Percentiles rank a stretch among this genome's conserved stretches.
These are phyloP conservation scores for Daphoenositta chrysoptera DNA, from an alignment of 2,113 vertebrate genomes.

Conservation along the genomic window DNA sequence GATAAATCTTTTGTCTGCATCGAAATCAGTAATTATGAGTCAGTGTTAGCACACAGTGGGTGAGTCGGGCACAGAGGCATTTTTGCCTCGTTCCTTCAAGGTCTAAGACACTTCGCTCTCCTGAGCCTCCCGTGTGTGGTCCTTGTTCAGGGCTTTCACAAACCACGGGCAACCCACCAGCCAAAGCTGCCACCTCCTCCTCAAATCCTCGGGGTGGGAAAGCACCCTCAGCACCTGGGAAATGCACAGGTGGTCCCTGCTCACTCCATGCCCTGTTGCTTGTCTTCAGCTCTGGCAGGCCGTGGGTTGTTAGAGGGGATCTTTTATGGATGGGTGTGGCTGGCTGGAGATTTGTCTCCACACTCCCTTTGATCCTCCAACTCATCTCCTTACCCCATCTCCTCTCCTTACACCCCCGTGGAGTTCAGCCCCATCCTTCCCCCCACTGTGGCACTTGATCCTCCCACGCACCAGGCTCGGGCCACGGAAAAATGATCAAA, in stretches of 20 bases:
- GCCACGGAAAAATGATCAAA: not conserved
- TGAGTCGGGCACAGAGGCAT: slow-evolving; percentile 55
- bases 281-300: not conserved
- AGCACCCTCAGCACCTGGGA: not conserved
- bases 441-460: not conserved
- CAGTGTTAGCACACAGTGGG: not conserved
- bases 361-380: not conserved
- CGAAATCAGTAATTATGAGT: slow-evolving; percentile 24
- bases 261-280: rapidly evolving
- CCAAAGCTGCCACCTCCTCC: slow-evolving; percentile 10
- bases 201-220: not conserved
- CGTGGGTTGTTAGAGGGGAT: not conserved
- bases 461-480: not conserved
- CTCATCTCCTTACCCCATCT: not conserved
- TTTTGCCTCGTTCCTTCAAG: slow-evolving; percentile 26
- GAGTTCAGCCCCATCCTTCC: not conserved
- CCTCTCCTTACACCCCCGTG: not conserved
- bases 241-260: not conserved
- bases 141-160: slow-evolving; percentile 2
- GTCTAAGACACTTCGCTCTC: not conserved
- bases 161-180: slow-evolving; percentile 14
- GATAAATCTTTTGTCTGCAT: slow-evolving; percentile 49
- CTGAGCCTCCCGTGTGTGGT: slow-evolving; percentile 46
- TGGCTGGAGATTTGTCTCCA: not conserved
- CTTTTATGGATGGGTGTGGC: not conserved